Conservation (phyloP, 2,888 invertebrate species). For the Hydroisotoma schaefferi region DNA sequence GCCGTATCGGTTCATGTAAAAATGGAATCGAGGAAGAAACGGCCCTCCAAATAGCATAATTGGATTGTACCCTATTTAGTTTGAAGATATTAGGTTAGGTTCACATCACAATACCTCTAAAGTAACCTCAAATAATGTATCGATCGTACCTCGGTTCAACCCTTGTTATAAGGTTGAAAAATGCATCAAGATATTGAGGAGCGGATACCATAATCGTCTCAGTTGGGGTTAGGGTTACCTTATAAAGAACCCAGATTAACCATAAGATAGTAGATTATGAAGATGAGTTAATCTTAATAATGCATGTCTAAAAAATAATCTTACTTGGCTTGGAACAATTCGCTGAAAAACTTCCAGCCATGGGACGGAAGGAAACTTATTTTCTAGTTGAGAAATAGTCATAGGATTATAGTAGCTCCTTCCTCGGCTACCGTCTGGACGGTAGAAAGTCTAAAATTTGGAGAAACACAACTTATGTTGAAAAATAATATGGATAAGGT, state of each 20-base stretch:
- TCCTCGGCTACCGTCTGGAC: conserved; percentile 53
- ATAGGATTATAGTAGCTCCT: conserved; percentile 84
- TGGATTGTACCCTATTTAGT: conserved; percentile 72
- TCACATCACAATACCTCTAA: not conserved
- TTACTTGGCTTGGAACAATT: conserved; percentile 64
- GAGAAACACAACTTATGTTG: not conserved
- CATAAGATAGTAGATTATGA: not conserved
- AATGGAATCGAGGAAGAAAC: conserved; percentile 68
- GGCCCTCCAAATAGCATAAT: conserved; percentile 89
- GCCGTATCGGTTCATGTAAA: conserved; percentile 70
- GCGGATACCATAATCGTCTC: conserved; percentile 81
- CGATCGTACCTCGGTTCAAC: conserved; percentile 58
- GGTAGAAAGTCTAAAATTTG: conserved; percentile 17
- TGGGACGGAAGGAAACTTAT: conserved; percentile 69
- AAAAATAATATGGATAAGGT: not conserved
- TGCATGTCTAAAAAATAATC: conserved; percentile 16
- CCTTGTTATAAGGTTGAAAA: conserved; percentile 60
- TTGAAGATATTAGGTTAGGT: not conserved
- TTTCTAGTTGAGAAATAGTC: conserved; percentile 69
- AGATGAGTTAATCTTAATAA: not conserved
- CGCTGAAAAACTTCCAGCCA: conserved; percentile 81
- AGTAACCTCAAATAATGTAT: no score
- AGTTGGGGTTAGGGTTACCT: conserved; percentile 57
- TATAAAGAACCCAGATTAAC: not conserved
- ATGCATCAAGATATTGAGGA: conserved; percentile 69